Percentiles rank a stretch among this genome's conserved stretches.
Evolutionary conservation across 2,797 vertebrate species (phyloP).

Genomic region (Argentina silus): DNA sequence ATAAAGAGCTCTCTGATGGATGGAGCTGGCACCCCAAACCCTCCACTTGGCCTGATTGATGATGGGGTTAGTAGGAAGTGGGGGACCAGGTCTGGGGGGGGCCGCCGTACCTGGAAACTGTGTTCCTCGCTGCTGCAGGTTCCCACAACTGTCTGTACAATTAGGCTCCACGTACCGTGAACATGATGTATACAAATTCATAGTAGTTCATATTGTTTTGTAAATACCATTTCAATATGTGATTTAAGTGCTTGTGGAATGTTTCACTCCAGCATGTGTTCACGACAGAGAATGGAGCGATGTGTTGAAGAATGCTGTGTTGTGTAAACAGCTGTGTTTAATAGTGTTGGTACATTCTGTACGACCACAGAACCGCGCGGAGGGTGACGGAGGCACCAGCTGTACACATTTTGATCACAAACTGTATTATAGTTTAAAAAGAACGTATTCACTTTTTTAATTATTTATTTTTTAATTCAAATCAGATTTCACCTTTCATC

Average conservation of each 20-base stretch:
- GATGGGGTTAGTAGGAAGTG: neutral
- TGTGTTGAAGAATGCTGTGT: neutral
- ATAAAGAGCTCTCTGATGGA: constrained; percentile 34
- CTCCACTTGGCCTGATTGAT: constrained; percentile 5
- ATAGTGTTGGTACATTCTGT: neutral
- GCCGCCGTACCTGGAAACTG: neutral
- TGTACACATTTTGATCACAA: constrained; percentile 10
- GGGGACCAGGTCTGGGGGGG: neutral
- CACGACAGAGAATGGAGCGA: neutral
- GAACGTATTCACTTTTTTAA: too few relatives aligned
- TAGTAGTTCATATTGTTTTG: too few relatives aligned
- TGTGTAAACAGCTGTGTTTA: neutral
- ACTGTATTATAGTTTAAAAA: too few relatives aligned
- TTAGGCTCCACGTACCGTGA: too few relatives aligned
- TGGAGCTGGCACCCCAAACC: constrained; percentile 16
- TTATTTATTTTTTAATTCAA: too few relatives aligned
- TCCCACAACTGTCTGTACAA: neutral
- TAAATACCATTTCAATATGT: too few relatives aligned
- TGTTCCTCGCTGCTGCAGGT: neutral
- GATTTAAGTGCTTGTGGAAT: too few relatives aligned
- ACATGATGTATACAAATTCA: too few relatives aligned
- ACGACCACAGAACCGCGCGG: constrained; percentile 7
- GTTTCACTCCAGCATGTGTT: too few relatives aligned
- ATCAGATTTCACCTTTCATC: neutral
- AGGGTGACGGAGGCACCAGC: constrained; percentile 25